phyloP scores from a whole-genome alignment of 2,888 invertebrate genomes.

The Melanophora roralis region DNA sequence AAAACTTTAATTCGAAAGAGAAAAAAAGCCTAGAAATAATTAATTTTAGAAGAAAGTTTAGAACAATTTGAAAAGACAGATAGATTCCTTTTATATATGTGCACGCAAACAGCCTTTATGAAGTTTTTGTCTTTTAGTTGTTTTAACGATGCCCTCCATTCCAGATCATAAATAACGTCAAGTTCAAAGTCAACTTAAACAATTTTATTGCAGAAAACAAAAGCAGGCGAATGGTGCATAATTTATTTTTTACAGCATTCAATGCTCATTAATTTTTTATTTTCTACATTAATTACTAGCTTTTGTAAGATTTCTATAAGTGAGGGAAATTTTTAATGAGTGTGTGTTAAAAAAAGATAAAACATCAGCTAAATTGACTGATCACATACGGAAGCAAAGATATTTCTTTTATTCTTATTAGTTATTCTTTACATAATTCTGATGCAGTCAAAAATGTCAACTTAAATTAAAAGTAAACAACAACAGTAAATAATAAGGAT shows the following conservation, averaged over 20 bases:
- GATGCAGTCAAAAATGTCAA: slow-evolving; percentile 28
- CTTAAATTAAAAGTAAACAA: slow-evolving; percentile 13
- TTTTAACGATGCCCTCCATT: slow-evolving; percentile 60
- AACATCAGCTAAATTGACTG: slow-evolving; percentile 66
- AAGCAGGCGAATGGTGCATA: too few relatives aligned
- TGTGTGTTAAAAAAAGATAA: slow-evolving; percentile 51
- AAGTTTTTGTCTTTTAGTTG: slow-evolving; percentile 26
- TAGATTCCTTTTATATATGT: background rate
- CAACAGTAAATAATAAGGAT: background rate
- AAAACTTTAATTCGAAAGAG: background rate
- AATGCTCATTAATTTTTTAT: slow-evolving; percentile 1
- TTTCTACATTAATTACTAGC: slow-evolving; percentile 68
- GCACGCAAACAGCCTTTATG: slow-evolving; percentile 42
- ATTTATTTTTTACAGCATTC: too few relatives aligned
- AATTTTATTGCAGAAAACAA: slow-evolving; percentile 25
- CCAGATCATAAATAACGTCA: slow-evolving; percentile 71
- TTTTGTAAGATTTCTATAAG: slow-evolving; percentile 24
- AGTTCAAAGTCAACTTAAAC: slow-evolving; percentile 70
- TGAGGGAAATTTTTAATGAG: slow-evolving; percentile 24
- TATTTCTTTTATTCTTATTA: slow-evolving; percentile 10
- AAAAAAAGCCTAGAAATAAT: background rate
- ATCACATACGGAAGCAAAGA: slow-evolving; percentile 69
- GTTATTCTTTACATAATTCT: background rate
- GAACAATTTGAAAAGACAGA: background rate
- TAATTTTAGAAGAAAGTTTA: background rate